These are phyloP conservation scores for Orthosia incerta DNA, from an alignment of 2,888 invertebrate species.

Conservation along the genomic window DNA sequence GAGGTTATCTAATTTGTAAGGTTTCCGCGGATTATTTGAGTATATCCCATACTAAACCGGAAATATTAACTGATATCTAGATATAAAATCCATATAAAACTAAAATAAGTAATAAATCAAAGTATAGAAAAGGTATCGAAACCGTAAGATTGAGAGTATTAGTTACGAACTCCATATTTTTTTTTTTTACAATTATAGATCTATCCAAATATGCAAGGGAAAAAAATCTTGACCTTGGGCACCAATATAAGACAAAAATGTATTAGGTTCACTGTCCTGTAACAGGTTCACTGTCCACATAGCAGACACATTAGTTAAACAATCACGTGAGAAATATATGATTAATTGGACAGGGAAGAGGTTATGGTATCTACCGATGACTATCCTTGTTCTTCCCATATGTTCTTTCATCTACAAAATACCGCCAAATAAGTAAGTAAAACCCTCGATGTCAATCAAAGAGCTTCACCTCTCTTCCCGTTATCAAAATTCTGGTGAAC, in stretches of 20 bases:
- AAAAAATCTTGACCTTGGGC: not conserved
- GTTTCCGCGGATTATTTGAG: not conserved
- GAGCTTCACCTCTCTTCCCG: conserved; percentile 48
- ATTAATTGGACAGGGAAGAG: no score
- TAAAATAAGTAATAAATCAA: not conserved
- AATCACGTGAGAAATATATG: no score
- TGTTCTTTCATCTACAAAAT: not conserved
- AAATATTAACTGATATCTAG: conserved; percentile 13
- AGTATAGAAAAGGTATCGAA: conserved; percentile 1
- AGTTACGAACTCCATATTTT: not conserved
- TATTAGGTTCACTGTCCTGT: no score
- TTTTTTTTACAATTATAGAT: not conserved
- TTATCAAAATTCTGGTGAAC: conserved; percentile 66
- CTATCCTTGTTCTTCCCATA: not conserved
- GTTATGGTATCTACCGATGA: no score
- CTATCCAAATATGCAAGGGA: not conserved
- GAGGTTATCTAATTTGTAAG: not conserved
- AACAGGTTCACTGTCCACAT: no score
- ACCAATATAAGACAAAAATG: no score
- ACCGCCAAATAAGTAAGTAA: not conserved
- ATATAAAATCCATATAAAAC: not conserved
- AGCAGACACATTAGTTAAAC: no score
- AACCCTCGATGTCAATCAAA: conserved; percentile 41
- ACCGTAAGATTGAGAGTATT: conserved; percentile 1
- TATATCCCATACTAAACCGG: conserved; percentile 8